Conservation (phyloP, 2,113 vertebrate genomes). For the Tonatia bakeri region DNA sequence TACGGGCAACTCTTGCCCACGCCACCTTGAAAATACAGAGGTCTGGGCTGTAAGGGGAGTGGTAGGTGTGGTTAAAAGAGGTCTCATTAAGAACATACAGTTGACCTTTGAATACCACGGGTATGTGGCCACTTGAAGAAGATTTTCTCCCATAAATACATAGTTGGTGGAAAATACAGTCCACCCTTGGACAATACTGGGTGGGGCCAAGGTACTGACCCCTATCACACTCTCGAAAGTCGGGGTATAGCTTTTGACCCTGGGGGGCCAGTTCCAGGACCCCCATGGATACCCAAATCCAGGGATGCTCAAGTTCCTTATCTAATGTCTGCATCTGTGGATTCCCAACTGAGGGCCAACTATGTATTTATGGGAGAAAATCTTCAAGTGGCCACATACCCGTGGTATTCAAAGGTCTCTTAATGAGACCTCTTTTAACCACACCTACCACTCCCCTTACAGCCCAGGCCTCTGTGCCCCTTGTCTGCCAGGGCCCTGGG, state of each 20-base stretch:
- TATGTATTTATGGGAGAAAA: not conserved
- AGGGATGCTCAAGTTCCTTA: too few relatives aligned
- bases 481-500: not conserved
- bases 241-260: not conserved
- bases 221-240: too few relatives aligned
- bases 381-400: not conserved
- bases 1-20: not conserved
- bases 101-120: too few relatives aligned
- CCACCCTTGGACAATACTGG: too few relatives aligned
- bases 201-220: too few relatives aligned
- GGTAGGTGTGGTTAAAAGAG: too few relatives aligned
- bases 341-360: not conserved
- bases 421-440: not conserved
- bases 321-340: not conserved
- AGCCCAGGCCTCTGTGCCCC: too few relatives aligned
- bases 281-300: not conserved
- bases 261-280: not conserved
- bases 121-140: too few relatives aligned
- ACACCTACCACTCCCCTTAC: rapidly evolving
- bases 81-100: too few relatives aligned
- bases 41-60: too few relatives aligned
- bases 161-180: too few relatives aligned
- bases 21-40: not conserved
- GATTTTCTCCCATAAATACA: too few relatives aligned
- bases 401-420: not conserved